Base-by-base conservation (phyloP, 1,140 invertebrate genomes). In the Goniozus legneri region DNA sequence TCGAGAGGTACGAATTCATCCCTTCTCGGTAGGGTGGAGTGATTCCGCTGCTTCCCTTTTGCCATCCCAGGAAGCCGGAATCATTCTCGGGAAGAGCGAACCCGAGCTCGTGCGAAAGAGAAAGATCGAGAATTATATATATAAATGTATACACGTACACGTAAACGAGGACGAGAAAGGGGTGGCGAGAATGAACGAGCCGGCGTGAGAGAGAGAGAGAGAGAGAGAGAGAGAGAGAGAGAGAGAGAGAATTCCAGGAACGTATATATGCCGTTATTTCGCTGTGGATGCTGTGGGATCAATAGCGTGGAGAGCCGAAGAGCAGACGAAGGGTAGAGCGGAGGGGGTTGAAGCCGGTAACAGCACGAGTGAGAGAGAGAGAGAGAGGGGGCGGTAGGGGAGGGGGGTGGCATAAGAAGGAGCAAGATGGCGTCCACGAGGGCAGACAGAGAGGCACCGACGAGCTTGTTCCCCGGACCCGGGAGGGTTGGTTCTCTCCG, bases 251-350 rank as follows among this genome's bases (percentile, higher is more conserved):
- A 30, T 31, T 56, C 59, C 56, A 59, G 60, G 63, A 62, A n/a
- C n/a, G n/a, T n/a, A n/a, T n/a, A 65, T 66, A 67, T 69, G 71
- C 71, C 68, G 73, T 76, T 75, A 73, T 75, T 73, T 72, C 71
- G 71, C 71, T 69, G 72, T 74, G 69, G 73, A 76, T 75, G 73
- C 73, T 76, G 72, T 56, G 72, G 71, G 73, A 75, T 76, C 73
- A 75, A 76, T 75, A 76, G 71, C 70, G 65, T 64, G 52, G 68
- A 73, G 70, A 69, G 67, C 59, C 60, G 58, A 69, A 71, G 66
- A 67, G 64, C 59, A 49, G 54, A 56, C 50, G 46, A n/a, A n/a
- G 51, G 42, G 49, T 31, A 56, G 59, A 46, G 37, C 43, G 49
- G 51, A 47, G 27, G 35, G 33, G 55, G 54, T 27, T 27, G 50